These are phyloP conservation scores for Lycopodina hypogea DNA, from an alignment of 37 sponge, comb jelly and placozoan species.

Conservation along the genomic window DNA sequence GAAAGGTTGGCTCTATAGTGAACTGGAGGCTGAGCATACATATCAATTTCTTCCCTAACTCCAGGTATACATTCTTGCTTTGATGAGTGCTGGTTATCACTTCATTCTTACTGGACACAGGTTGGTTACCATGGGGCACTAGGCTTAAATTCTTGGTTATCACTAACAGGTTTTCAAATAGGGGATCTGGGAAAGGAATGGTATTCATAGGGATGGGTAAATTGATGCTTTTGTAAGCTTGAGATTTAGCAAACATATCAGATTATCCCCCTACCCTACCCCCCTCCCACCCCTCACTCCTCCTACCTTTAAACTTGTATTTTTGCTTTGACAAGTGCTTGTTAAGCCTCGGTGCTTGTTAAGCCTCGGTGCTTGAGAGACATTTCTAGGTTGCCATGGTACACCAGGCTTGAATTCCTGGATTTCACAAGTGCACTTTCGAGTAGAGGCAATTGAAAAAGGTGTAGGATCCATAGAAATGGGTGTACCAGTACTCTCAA, in stretches of 20 bases:
- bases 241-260: not conserved
- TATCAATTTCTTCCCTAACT: no score
- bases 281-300: not conserved
- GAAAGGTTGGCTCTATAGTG: no score
- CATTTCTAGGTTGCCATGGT: constrained; percentile 73
- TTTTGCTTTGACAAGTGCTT: constrained; percentile 26
- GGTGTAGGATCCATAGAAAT: not conserved
- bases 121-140: no score
- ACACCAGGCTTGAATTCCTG: constrained; percentile 80
- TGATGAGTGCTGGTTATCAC: no score
- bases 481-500: not conserved
- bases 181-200: no score
- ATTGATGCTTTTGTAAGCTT: not conserved
- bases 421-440: constrained; percentile 32
- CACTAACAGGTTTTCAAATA: no score
- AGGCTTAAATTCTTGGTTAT: no score
- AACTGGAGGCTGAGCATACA: no score
- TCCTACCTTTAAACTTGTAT: not conserved
- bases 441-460: not conserved
- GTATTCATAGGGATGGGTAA: not conserved
- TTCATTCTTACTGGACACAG: no score
- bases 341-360: constrained; percentile 34
- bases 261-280: no score
- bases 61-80: no score
- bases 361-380: no score